Percentiles rank a stretch among this genome's conserved stretches.
Conservation (phyloP, 2,888 invertebrate genomes). For the Amblyjoppa proteus region DNA sequence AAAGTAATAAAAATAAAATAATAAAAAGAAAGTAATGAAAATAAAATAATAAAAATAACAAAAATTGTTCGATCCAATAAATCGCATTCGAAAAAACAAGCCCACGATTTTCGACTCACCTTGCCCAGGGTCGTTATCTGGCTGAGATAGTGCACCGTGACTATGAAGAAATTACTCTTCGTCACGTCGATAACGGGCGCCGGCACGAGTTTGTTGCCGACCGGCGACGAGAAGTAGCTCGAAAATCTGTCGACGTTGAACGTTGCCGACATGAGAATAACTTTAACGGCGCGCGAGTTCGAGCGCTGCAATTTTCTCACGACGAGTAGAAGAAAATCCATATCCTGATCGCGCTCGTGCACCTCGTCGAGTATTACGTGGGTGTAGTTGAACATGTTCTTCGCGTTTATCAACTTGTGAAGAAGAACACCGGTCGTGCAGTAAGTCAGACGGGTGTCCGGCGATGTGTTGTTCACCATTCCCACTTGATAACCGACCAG, state of each 20-base stretch:
- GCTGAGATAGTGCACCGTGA: conserved; percentile 89
- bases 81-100: neutral
- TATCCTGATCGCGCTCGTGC: conserved; percentile 96
- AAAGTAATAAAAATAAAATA: conserved; percentile 23
- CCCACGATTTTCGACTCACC: conserved; percentile 73
- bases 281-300: conserved; percentile 89
- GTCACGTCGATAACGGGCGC: conserved; percentile 88
- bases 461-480: conserved; percentile 87
- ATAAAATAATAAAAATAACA: conserved; percentile 32
- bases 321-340: conserved; percentile 95
- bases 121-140: conserved; percentile 77
- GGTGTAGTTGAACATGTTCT: conserved; percentile 92
- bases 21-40: conserved; percentile 33
- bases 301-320: conserved; percentile 91
- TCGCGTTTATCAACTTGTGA: conserved; percentile 90
- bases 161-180: conserved; percentile 86
- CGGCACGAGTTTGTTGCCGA: conserved; percentile 80
- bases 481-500: conserved; percentile 96
- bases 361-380: conserved; percentile 97
- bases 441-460: conserved; percentile 92
- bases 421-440: conserved; percentile 96
- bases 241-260: conserved; percentile 91
- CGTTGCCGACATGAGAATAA: conserved; percentile 98
- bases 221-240: conserved; percentile 88
- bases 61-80: neutral